phyloP scores from a whole-genome alignment of 2,888 invertebrate genomes.

The Ochropleura leucogaster region DNA sequence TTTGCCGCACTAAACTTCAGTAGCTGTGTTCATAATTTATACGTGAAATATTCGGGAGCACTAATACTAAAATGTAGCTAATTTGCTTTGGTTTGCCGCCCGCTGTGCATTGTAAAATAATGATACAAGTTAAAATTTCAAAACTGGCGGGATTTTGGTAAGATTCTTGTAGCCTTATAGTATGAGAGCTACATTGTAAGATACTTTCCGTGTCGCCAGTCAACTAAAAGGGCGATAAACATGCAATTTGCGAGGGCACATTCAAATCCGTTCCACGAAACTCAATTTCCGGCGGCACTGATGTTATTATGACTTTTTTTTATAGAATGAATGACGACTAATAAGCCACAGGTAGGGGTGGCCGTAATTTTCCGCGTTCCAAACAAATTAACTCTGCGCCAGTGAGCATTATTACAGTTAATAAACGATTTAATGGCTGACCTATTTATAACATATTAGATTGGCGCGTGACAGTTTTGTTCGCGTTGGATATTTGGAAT shows the following conservation, averaged over 20 bases:
- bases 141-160: slow-evolving; percentile 1
- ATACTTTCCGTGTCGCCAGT: slow-evolving; percentile 20
- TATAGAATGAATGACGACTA: slow-evolving; percentile 69
- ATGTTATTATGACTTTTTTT: slow-evolving; percentile 65
- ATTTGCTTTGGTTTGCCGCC: slow-evolving; percentile 47
- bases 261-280: slow-evolving; percentile 59
- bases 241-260: slow-evolving; percentile 53
- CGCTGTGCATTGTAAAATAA: slow-evolving; percentile 22
- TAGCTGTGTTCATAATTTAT: slow-evolving; percentile 58
- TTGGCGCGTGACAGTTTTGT: slow-evolving; percentile 71
- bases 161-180: background rate
- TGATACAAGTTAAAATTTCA: slow-evolving; percentile 4
- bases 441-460: slow-evolving; percentile 77
- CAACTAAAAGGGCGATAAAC: slow-evolving; percentile 52
- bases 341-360: slow-evolving; percentile 69
- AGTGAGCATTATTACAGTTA: slow-evolving; percentile 78
- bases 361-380: slow-evolving; percentile 73
- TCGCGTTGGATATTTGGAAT: slow-evolving; percentile 48
- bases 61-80: slow-evolving; percentile 54
- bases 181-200: slow-evolving; percentile 10
- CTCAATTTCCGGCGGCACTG: slow-evolving; percentile 62
- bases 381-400: slow-evolving; percentile 77
- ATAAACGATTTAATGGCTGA: slow-evolving; percentile 78
- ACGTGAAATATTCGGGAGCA: slow-evolving; percentile 49
- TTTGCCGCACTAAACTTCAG: slow-evolving; percentile 55